phyloP scores from a whole-genome alignment of 1,140 invertebrate species.

The Ostrea edulis region DNA sequence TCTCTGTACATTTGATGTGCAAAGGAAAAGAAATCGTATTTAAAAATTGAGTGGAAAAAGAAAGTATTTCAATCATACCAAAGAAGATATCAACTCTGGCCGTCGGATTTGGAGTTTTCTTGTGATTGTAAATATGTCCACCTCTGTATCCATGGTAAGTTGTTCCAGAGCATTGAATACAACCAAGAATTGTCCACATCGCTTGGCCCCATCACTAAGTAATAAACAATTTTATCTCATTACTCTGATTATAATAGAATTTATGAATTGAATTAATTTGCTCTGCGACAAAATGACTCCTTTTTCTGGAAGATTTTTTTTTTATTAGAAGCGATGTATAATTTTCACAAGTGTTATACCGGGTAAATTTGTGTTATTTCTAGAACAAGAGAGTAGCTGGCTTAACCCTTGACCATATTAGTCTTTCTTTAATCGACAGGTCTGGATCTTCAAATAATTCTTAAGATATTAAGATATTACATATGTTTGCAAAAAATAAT shows the following conservation, averaged over 20 bases:
- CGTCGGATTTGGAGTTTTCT: conserved; percentile 29
- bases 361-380: not conserved
- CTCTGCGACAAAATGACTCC: too few species aligned
- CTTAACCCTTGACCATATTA: too few species aligned
- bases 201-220: conserved; percentile 31
- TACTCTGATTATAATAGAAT: not conserved
- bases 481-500: not conserved
- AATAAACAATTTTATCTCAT: not conserved
- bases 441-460: not conserved
- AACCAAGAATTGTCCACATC: conserved; percentile 44
- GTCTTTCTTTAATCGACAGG: too few species aligned
- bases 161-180: conserved; percentile 40
- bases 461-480: not conserved
- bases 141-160: conserved; percentile 29
- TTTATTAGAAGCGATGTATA: too few species aligned
- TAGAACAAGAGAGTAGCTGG: too few species aligned
- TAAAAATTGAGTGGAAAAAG: not conserved
- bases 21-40: not conserved
- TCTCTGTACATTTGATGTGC: not conserved
- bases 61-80: not conserved
- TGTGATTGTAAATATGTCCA: conserved; percentile 37
- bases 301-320: too few species aligned
- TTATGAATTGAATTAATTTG: too few species aligned
- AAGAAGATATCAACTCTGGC: conserved; percentile 39
- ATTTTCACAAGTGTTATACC: too few species aligned